phyloP scores from a whole-genome alignment of 2,888 invertebrate species.

The Cataglyphis cursor region DNA sequence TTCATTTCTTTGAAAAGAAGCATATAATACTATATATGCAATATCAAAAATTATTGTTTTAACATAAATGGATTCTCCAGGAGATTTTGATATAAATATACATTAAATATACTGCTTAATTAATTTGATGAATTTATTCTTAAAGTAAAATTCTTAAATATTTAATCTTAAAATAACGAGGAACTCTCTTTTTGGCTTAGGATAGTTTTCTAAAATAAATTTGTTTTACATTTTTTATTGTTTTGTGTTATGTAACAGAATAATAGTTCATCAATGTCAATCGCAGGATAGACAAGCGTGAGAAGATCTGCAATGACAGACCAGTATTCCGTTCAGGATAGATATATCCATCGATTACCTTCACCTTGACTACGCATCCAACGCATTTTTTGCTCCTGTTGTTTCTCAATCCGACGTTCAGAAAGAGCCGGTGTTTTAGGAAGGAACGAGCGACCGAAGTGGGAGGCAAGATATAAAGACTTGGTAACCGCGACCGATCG shows the following conservation, averaged over 20 bases:
- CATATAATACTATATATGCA: background rate
- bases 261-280: background rate
- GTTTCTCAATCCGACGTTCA: slow-evolving; percentile 57
- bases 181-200: background rate
- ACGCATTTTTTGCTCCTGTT: slow-evolving; percentile 62
- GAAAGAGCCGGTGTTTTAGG: slow-evolving; percentile 65
- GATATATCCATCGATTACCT: slow-evolving; percentile 52
- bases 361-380: slow-evolving; percentile 66
- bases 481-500: slow-evolving; percentile 46
- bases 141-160: background rate
- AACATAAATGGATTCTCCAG: background rate
- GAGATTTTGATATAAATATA: background rate
- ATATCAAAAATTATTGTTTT: slow-evolving; percentile 14
- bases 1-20: slow-evolving; percentile 32
- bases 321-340: background rate
- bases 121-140: background rate
- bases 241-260: background rate
- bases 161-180: background rate
- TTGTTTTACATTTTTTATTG: slow-evolving; percentile 11
- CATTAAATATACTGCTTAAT: background rate
- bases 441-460: slow-evolving; percentile 65
- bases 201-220: background rate
- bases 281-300: background rate
- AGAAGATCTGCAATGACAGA: background rate
- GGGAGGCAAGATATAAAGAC: slow-evolving; percentile 78